phyloP scores from a whole-genome alignment of 2,888 invertebrate genomes.

The Creontiades dilutus region DNA sequence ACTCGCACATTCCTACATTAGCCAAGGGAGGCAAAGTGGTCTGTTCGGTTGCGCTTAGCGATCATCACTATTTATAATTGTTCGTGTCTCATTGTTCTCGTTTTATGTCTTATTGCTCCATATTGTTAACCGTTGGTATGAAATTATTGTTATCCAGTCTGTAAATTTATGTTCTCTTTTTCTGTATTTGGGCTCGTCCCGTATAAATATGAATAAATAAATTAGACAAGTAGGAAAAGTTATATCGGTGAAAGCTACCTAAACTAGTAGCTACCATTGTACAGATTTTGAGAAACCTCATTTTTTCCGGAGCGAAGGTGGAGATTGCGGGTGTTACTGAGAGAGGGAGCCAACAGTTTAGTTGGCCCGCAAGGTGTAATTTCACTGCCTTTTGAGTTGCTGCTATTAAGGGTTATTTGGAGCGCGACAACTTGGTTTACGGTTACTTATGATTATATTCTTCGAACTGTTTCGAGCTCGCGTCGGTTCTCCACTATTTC shows the following conservation, averaged over 20 bases:
- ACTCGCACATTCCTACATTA: no score
- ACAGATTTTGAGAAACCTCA: conserved; percentile 2
- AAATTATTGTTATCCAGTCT: no score
- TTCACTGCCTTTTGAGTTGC: neutral
- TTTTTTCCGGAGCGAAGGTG: neutral
- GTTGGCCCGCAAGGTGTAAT: conserved; percentile 28
- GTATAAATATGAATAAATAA: no score
- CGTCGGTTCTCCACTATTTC: neutral
- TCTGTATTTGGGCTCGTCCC: no score
- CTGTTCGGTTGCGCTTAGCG: no score
- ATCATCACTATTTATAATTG: no score
- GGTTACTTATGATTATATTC: neutral
- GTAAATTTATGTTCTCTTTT: no score
- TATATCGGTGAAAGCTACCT: neutral
- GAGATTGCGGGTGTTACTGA: neutral
- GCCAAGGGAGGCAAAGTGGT: no score
- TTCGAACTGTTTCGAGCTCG: neutral
- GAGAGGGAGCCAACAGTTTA: conserved; percentile 7
- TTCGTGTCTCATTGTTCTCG: no score
- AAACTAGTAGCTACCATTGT: neutral
- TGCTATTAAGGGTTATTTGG: conserved; percentile 4
- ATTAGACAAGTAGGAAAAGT: neutral
- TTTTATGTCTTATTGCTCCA: no score
- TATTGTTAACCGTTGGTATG: no score
- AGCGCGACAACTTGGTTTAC: conserved; percentile 31